Conservation (phyloP, 2,797 vertebrate genomes). For the Naso thynnoides region DNA sequence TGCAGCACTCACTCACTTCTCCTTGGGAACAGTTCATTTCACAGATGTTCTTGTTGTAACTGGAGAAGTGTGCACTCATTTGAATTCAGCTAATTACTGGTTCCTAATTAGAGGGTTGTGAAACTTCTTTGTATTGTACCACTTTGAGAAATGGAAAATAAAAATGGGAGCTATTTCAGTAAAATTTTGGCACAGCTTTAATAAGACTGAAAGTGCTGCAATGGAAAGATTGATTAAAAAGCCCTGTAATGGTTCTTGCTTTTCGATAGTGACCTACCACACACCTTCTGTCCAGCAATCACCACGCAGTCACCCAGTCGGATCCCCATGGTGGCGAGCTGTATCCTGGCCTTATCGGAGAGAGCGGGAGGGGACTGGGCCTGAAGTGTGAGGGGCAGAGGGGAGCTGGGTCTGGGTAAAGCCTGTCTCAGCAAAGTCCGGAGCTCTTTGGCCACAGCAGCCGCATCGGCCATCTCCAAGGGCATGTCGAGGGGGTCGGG, state of each 20-base stretch:
- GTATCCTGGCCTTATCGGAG: constrained; percentile 83
- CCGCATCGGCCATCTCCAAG: constrained; percentile 94
- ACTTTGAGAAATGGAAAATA: constrained; percentile 5
- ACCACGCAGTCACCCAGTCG: constrained; percentile 93
- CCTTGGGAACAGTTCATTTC: constrained; percentile 6
- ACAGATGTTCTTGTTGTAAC: neutral
- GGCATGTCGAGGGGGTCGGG: constrained; percentile 96
- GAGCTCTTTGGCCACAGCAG: constrained; percentile 92
- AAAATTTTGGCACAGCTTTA: neutral
- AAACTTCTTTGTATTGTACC: constrained; percentile 12
- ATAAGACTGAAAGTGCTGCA: neutral
- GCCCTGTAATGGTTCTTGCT: neutral
- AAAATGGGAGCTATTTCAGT: neutral
- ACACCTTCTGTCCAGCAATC: constrained; percentile 97
- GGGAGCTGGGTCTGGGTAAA: constrained; percentile 84
- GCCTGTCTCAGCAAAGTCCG: constrained; percentile 88
- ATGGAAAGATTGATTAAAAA: neutral
- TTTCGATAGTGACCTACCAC: constrained; percentile 30
- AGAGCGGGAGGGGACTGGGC: constrained; percentile 72
- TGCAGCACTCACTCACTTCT: constrained; percentile 3
- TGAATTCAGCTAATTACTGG: constrained; percentile 22
- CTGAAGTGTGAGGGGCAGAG: constrained; percentile 80
- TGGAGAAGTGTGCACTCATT: constrained; percentile 6
- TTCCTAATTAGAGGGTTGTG: constrained; percentile 18
- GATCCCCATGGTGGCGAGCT: constrained; percentile 89